phyloP scores from a whole-genome alignment of 2,888 invertebrate species.

The Zaprionus obscuricornis region DNA sequence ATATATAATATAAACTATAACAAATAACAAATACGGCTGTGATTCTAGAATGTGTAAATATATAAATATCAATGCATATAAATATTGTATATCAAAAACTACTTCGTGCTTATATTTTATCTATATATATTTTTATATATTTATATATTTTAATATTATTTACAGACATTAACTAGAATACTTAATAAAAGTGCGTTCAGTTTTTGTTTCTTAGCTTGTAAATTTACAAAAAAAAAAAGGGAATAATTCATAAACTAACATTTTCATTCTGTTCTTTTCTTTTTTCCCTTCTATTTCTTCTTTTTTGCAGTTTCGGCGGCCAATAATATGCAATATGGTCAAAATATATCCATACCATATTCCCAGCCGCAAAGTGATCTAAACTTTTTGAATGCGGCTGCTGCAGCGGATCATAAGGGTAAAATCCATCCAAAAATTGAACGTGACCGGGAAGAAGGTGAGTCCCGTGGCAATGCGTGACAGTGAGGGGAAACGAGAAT shows the following conservation, averaged over 20 bases:
- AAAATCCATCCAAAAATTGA: slow-evolving; percentile 84
- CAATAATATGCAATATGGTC: slow-evolving; percentile 84
- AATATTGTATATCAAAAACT: too few species aligned
- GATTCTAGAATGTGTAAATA: slow-evolving; percentile 58
- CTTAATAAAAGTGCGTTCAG: too few species aligned
- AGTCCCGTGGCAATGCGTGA: slow-evolving; percentile 54
- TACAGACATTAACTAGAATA: too few species aligned
- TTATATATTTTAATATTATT: too few species aligned
- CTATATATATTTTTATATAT: too few species aligned
- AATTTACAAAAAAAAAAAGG: too few species aligned
- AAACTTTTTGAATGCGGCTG: slow-evolving; percentile 83
- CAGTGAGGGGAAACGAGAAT: slow-evolving; percentile 9
- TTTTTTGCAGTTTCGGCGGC: slow-evolving; percentile 80
- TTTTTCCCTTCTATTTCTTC: slow-evolving; percentile 3
- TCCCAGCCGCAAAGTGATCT: slow-evolving; percentile 83
- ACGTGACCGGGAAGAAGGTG: slow-evolving; percentile 84
- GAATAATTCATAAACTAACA: too few species aligned
- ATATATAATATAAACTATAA: slow-evolving; percentile 8
- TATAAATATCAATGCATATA: too few species aligned
- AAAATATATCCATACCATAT: slow-evolving; percentile 84
- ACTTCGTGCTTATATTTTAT: too few species aligned
- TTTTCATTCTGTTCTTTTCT: not conserved
- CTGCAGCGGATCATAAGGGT: slow-evolving; percentile 83
- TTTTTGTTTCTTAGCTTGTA: too few species aligned
- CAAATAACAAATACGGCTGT: slow-evolving; percentile 42